These are phyloP conservation scores for Platycheirus albimanus DNA, from an alignment of 2,888 invertebrate genomes.

Conservation along the genomic window DNA sequence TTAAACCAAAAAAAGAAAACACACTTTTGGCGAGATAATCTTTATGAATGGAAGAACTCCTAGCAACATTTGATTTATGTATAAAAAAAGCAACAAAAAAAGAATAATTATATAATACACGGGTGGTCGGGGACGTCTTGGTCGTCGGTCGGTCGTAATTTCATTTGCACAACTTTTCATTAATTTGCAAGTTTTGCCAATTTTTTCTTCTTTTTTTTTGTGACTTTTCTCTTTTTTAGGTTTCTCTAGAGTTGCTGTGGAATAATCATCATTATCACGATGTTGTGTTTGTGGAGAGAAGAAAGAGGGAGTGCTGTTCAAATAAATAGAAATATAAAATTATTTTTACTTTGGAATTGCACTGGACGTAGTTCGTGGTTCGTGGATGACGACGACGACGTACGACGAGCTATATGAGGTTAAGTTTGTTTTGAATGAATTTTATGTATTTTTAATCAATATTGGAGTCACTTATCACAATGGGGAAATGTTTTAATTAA, in stretches of 20 bases:
- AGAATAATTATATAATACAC: constrained; percentile 65
- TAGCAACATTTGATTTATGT: constrained; percentile 43
- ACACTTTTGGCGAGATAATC: constrained; percentile 61
- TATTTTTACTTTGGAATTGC: constrained; percentile 19
- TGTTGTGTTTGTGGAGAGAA: not conserved
- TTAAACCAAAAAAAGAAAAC: constrained; percentile 15
- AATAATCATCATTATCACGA: constrained; percentile 19
- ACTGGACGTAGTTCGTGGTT: constrained; percentile 33
- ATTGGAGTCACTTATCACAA: constrained; percentile 6
- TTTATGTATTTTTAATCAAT: constrained; percentile 25
- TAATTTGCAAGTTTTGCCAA: constrained; percentile 63
- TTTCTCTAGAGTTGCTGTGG: constrained; percentile 50
- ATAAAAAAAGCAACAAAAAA: not conserved
- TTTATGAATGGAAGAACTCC: constrained; percentile 62
- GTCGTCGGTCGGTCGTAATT: constrained; percentile 57
- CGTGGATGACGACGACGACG: constrained; percentile 13
- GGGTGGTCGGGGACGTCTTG: too few relatives aligned
- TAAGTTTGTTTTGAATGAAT: constrained; percentile 49
- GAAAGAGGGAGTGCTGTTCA: constrained; percentile 29
- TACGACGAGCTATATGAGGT: constrained; percentile 49
- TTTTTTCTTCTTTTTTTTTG: constrained; percentile 33
- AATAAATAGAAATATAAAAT: constrained; percentile 18
- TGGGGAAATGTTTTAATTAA: not conserved
- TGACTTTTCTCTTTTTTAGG: constrained; percentile 37
- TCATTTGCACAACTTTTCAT: constrained; percentile 72